Percentiles rank a stretch among this genome's conserved stretches.
phyloP scores from a whole-genome alignment of 2,888 invertebrate species.

The Lamproptera curius region DNA sequence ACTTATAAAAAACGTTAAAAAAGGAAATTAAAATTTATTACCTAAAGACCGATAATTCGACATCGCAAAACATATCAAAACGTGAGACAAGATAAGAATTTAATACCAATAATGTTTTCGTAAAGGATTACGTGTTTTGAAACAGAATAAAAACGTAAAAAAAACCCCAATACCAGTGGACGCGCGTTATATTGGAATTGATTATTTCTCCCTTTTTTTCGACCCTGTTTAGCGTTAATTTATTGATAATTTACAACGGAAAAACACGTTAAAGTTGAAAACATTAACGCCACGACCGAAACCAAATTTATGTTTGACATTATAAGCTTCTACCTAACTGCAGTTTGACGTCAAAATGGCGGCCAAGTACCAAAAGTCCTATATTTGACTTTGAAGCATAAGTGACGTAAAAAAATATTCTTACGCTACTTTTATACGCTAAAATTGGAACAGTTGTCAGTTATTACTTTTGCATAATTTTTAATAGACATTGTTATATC shows the following conservation, averaged over 20 bases:
- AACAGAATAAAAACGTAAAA: conserved; percentile 15
- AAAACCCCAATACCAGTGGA: conserved; percentile 7
- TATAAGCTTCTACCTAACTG: background rate
- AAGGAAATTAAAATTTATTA: conserved; percentile 13
- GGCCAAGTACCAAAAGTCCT: background rate
- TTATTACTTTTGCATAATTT: too few relatives aligned
- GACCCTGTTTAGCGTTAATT: conserved; percentile 20
- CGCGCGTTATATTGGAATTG: conserved; percentile 7
- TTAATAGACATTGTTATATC: too few relatives aligned
- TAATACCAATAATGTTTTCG: conserved; percentile 7
- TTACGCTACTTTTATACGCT: too few relatives aligned
- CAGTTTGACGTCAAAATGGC: background rate
- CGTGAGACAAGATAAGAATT: background rate
- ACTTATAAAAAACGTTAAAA: too few relatives aligned
- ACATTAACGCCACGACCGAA: background rate
- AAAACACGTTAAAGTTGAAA: background rate
- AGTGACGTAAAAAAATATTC: too few relatives aligned
- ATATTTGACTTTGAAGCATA: too few relatives aligned
- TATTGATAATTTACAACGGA: conserved; percentile 6
- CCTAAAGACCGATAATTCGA: conserved; percentile 3
- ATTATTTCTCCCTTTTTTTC: conserved; percentile 13
- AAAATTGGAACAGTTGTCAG: too few relatives aligned
- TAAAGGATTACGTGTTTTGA: background rate
- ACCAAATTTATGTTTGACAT: background rate
- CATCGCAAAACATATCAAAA: background rate